These are phyloP conservation scores for Lonchura striata DNA, from an alignment of 2,113 vertebrate species.

Conservation along the genomic window DNA sequence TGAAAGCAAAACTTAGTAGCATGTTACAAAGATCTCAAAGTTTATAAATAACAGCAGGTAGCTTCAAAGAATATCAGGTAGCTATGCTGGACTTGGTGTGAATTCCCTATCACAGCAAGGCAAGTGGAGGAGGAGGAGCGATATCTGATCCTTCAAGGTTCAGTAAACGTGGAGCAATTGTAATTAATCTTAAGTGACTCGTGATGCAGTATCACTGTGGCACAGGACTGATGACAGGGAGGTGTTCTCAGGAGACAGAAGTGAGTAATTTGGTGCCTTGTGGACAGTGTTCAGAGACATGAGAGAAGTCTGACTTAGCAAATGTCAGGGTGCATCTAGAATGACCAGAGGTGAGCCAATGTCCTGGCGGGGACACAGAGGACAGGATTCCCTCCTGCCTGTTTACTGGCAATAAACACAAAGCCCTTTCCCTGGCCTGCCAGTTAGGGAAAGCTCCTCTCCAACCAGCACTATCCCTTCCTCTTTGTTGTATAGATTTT, in stretches of 20 bases:
- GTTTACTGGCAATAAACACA: neutral
- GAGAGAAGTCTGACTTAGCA: constrained; percentile 45
- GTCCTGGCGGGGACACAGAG: neutral
- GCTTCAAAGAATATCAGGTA: neutral
- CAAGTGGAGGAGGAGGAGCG: neutral
- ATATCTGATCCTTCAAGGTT: neutral
- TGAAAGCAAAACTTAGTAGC: neutral
- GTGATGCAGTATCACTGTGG: neutral
- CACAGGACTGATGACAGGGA: neutral
- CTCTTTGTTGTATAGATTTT: neutral
- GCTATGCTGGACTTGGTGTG: neutral
- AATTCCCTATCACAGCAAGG: neutral
- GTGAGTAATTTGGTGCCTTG: neutral
- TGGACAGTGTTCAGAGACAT: neutral
- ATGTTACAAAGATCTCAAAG: neutral
- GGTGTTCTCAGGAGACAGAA: constrained; percentile 6
- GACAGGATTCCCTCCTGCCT: constrained; percentile 39
- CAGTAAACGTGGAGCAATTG: neutral
- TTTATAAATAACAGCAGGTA: neutral
- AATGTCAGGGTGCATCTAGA: constrained; percentile 42
- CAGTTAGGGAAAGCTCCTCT: neutral
- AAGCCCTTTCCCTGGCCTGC: neutral
- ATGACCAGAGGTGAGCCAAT: constrained; percentile 34
- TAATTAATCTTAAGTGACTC: constrained; percentile 43
- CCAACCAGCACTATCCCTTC: neutral